Conservation (phyloP, 2,113 vertebrate genomes). For the Platanista minor region DNA sequence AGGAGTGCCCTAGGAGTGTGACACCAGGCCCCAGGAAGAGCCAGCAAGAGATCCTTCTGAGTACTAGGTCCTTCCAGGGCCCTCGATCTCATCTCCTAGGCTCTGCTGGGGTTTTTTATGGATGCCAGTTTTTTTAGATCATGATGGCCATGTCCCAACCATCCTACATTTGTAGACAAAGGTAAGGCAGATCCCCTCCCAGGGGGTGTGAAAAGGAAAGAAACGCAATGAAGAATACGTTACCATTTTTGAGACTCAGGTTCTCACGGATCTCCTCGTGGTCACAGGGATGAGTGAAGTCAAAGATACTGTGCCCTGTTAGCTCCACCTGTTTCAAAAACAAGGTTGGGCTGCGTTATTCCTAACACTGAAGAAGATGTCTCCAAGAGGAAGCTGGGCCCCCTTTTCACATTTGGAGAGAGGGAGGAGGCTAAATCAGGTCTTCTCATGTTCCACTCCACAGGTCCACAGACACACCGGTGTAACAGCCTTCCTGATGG, state of each 20-base stretch:
- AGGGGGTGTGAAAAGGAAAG: neutral
- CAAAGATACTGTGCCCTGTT: slow-evolving; percentile 96
- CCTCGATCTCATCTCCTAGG: neutral
- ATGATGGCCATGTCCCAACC: neutral
- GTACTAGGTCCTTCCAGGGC: neutral
- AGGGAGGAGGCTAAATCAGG: neutral
- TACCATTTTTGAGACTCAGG: slow-evolving; percentile 89
- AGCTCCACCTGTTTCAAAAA: slow-evolving; percentile 88
- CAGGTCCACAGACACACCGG: neutral
- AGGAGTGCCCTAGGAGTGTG: neutral
- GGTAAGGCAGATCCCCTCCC: neutral
- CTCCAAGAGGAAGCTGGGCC: neutral
- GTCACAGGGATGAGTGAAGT: slow-evolving; percentile 96
- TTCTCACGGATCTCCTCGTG: slow-evolving; percentile 94
- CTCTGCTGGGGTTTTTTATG: neutral
- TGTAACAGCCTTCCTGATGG: neutral
- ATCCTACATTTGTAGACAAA: neutral
- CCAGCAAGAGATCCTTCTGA: neutral
- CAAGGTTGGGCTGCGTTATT: neutral
- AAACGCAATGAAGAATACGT: neutral
- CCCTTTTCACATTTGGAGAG: neutral
- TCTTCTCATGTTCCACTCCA: neutral
- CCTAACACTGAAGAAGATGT: neutral
- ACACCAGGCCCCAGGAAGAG: neutral
- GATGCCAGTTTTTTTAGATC: neutral